Base-by-base conservation (phyloP, 2,888 invertebrate species). In the Gerris lacustris region DNA sequence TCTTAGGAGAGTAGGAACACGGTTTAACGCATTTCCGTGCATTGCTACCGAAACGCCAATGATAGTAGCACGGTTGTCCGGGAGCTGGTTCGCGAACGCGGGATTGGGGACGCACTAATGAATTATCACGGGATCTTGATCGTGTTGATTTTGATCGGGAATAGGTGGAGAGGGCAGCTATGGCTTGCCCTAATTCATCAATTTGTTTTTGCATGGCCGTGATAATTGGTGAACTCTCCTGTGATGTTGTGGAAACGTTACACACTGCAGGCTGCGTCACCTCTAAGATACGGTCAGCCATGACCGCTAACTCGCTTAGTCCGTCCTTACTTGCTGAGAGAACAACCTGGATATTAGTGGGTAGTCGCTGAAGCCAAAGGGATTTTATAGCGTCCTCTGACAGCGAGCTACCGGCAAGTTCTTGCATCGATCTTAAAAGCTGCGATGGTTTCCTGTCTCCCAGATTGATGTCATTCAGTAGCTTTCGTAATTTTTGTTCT, bases 381-480 rank as follows among this genome's bases (percentile, higher is more conserved):
- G 66, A 17, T 55, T 71, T 72, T 5, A 71, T 6, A 15, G 67
- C 18, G 15, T 72, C 70, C 11, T 67, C 67, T 31, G 45, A 7
- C n/a, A 72, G n/a, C 6, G 18, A 15, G 15, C 17, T 43, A 6
- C 64, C 67, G 17, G 70, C 72, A 31, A 73, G 72, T 66, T 76
- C 72, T n/a, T 17, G n/a, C 68, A 76, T 75, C 6, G 73, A 70
- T 7, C 75, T 72, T 67, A 77, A 75, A 62, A 75, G 69, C 69
- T 75, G 72, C 15, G 77, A 69, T 43, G 71, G 71, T 62, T 71
- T 71, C n/a, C 67, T 31, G 44, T 72, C 72, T 6, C 72, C 72
- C 11, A 72, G 69, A 2, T 69, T 76, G 68, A 76, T 77, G 44
- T 70, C 72, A 44, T 76, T 75, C 67, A 77, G 71, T 67, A 76